Evolutionary conservation across 2,113 vertebrate species (phyloP), one percentile per base, ranked within the genome.

Genomic region (Balaenoptera acutorostrata): DNA sequence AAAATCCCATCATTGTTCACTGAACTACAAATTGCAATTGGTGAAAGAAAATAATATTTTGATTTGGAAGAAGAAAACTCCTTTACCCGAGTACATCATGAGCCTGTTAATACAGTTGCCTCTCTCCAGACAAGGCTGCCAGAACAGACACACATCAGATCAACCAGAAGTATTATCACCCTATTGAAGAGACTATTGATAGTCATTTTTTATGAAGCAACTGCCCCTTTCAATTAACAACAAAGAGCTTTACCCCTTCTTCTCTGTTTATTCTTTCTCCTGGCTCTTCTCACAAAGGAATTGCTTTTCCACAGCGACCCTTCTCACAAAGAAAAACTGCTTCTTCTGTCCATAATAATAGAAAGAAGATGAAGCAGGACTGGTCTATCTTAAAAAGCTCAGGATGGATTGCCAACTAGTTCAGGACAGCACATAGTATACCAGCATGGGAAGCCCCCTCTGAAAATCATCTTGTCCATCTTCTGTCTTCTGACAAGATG

Each of bases 1-100:
- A 90, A 93, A 93, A 89, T 90, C 46, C n/a, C 39, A 71, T 75
- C 89, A 39, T 59, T 91, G 81, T 74, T 93, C 87, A 64, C 46
- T 90, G 91, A 94, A 49, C 85, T 94, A 86, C 29, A 74, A 71
- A 80, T 86, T 87, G 64, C 13, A 46, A 17, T n/a, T 61, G 6
- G 74, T 46, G 25, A 85, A 71, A 95, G 23, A 49, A 93, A 93
- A 93, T 77, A 77, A 41, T 90, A 63, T 82, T 95, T 97, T 83
- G 25, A 92, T 93, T 93, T 72, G 27, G 86, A 97, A 49, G 80
- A 64, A 78, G 36, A 27, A 82, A 77, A 57, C 5, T 20, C 66
- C 41, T 25, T n/a, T 46, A 14, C 59, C 39, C 0, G 15, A 57
- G 29, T 18, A 33, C 0, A 0, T 36, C 4, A 3, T 4, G 82